These are phyloP conservation scores for Passer montanus DNA, from an alignment of 2,113 vertebrate genomes.

Conservation along the genomic window DNA sequence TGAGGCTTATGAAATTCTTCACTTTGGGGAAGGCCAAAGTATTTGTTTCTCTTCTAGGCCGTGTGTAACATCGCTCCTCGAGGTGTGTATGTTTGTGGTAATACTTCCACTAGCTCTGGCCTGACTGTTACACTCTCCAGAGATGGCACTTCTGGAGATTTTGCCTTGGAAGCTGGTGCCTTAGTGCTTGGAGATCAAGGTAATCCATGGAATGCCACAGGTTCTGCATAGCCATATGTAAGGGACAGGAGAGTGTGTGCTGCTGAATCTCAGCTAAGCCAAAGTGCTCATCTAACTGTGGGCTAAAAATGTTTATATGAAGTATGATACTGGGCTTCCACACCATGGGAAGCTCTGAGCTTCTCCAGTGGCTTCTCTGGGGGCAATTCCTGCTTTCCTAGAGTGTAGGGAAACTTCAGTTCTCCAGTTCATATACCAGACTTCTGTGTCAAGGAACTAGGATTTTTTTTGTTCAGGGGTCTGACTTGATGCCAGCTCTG, in stretches of 20 bases:
- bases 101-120: constrained; percentile 93
- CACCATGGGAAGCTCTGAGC: neutral
- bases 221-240: neutral
- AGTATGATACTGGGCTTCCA: neutral
- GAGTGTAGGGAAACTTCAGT: neutral
- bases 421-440: neutral
- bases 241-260: neutral
- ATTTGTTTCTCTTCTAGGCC: constrained; percentile 76
- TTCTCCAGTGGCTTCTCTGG: neutral
- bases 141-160: constrained; percentile 91
- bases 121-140: constrained; percentile 92
- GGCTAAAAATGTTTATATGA: neutral
- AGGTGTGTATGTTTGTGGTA: constrained; percentile 96
- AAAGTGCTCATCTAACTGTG: neutral
- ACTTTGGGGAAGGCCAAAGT: neutral
- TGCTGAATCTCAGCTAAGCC: neutral
- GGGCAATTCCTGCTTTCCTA: neutral
- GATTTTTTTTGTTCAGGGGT: neutral
- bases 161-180: constrained; percentile 94
- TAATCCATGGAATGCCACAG: constrained; percentile 32
- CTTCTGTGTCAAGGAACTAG: neutral
- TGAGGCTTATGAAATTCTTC: neutral
- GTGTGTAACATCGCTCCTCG: constrained; percentile 92
- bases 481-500: neutral
- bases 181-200: constrained; percentile 97